Evolutionary conservation across 2,113 vertebrate species (phyloP).

Genomic region (Oncorhynchus keta): DNA sequence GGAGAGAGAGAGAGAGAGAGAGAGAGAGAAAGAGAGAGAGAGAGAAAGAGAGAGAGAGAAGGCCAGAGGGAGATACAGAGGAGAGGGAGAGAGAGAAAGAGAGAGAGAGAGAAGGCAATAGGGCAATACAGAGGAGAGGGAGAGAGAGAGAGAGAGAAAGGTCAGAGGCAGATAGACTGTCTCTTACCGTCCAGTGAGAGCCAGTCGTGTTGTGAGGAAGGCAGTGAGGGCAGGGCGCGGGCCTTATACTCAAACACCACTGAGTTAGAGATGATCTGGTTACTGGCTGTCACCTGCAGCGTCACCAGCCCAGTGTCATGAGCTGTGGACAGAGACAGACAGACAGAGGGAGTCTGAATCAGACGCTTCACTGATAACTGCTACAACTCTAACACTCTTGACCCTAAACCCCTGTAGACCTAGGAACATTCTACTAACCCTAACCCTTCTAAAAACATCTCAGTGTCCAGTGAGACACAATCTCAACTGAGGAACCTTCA

Average conservation of each 20-base stretch:
- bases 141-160: not conserved
- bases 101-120: no score
- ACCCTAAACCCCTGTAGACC: no score
- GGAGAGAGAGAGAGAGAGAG: no score
- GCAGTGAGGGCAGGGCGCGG: slow-evolving; percentile 93
- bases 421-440: no score
- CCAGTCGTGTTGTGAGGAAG: slow-evolving; percentile 99
- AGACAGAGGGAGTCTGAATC: slow-evolving; percentile 33
- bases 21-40: not conserved
- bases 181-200: slow-evolving; percentile 94
- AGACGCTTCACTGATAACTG: not conserved
- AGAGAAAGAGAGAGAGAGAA: not conserved
- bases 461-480: not conserved
- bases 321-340: slow-evolving; percentile 74
- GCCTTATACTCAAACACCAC: slow-evolving; percentile 99
- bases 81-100: no score
- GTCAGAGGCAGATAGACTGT: slow-evolving; percentile 5
- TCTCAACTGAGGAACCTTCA: no score
- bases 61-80: no score
- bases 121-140: no score
- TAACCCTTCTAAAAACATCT: no score
- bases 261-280: slow-evolving; percentile 98
- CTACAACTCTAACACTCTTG: no score
- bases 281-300: slow-evolving; percentile 97
- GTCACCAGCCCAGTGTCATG: slow-evolving; percentile 98